A percentile compares a stretch with the other conserved stretches of the same genome.
Evolutionary conservation across 2,797 vertebrate species (phyloP).

Genomic region (Dermochelys coriacea): DNA sequence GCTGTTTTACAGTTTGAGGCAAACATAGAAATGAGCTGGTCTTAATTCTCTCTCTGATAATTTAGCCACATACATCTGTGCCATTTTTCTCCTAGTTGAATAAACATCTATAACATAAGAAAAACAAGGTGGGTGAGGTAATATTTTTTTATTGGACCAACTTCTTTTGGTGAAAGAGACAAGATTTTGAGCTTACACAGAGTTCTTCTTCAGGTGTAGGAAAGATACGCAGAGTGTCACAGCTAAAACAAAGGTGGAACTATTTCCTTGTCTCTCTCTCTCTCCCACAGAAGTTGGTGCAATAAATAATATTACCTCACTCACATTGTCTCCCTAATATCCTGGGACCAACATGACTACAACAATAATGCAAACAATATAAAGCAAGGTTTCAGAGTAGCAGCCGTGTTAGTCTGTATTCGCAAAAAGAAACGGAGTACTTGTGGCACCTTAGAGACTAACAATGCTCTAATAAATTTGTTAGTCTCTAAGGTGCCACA

Average conservation of each 20-base stretch:
- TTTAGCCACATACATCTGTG: background rate
- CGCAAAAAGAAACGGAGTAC: no score
- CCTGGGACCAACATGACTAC: background rate
- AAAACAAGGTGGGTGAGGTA: background rate
- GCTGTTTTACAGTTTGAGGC: background rate
- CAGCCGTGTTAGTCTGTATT: no score
- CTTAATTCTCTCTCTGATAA: background rate
- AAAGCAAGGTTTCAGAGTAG: no score
- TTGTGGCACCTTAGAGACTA: no score
- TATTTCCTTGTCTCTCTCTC: background rate
- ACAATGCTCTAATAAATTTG: no score
- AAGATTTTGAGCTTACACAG: background rate
- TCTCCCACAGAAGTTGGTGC: background rate
- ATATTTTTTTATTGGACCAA: background rate
- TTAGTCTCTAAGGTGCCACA: no score
- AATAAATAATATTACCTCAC: background rate
- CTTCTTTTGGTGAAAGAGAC: background rate
- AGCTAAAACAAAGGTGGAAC: background rate
- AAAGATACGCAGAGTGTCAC: background rate
- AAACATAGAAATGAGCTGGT: background rate
- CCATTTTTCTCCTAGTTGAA: background rate
- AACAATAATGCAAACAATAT: rapidly evolving
- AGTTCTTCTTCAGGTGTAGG: background rate
- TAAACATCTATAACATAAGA: background rate
- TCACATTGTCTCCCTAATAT: background rate